Evolutionary conservation across 2,113 vertebrate species (phyloP).

Genomic region (Oxyruncus cristatus): DNA sequence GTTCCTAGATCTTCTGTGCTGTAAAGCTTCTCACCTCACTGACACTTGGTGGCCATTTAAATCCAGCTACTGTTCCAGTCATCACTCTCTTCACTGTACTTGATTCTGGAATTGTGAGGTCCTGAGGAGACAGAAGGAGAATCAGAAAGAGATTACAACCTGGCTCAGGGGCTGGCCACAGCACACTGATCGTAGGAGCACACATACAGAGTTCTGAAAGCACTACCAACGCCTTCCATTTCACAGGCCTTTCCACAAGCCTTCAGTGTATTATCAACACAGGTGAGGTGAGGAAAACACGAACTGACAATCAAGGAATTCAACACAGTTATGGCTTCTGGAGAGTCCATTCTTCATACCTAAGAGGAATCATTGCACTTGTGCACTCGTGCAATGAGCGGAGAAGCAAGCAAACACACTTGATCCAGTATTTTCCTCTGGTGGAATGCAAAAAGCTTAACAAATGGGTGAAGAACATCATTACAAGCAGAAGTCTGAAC

Average conservation of each 20-base stretch:
- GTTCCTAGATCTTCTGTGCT: background rate
- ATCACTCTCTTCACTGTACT: constrained; percentile 92
- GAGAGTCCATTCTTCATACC: background rate
- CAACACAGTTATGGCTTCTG: background rate
- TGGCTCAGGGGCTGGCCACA: background rate
- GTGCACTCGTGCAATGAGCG: background rate
- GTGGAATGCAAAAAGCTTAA: background rate
- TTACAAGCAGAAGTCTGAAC: background rate
- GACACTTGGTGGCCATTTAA: constrained; percentile 94
- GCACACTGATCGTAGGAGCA: background rate
- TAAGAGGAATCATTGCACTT: background rate
- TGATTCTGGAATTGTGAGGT: constrained; percentile 92
- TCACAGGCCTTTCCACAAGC: background rate
- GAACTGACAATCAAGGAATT: background rate
- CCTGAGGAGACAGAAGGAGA: constrained; percentile 79
- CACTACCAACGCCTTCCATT: background rate
- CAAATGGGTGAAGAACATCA: background rate
- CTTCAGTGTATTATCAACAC: background rate
- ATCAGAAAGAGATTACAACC: background rate
- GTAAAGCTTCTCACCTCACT: constrained; percentile 75
- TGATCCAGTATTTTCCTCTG: background rate
- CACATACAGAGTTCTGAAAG: background rate
- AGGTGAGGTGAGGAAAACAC: background rate
- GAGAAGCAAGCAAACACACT: background rate
- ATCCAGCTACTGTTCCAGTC: constrained; percentile 87